Conservation (phyloP, 2,888 invertebrate genomes). For the Caenorhabditis afra region DNA sequence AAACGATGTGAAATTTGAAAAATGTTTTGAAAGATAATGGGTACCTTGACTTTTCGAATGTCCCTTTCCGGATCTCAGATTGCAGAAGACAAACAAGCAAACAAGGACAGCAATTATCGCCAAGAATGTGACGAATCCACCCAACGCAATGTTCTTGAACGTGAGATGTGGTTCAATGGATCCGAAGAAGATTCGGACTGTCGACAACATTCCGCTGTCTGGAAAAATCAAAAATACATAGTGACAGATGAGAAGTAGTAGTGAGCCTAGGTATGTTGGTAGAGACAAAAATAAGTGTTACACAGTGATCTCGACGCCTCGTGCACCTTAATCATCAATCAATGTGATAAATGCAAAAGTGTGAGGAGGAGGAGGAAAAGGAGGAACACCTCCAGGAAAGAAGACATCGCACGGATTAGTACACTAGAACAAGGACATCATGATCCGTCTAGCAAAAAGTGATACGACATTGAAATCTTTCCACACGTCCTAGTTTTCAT, state of each 20-base stretch:
- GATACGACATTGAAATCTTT: slow-evolving; percentile 1
- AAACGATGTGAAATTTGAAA: slow-evolving; percentile 13
- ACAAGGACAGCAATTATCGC: slow-evolving; percentile 52
- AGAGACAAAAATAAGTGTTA: slow-evolving; percentile 16
- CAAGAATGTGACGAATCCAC: slow-evolving; percentile 44
- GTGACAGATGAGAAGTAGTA: no score
- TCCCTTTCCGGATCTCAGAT: slow-evolving; percentile 47
- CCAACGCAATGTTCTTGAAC: slow-evolving; percentile 55
- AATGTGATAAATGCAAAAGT: slow-evolving; percentile 43
- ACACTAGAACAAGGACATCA: slow-evolving; percentile 42
- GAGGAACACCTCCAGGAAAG: neutral
- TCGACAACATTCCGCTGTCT: slow-evolving; percentile 48
- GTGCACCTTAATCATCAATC: slow-evolving; percentile 38
- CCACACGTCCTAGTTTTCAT: slow-evolving; percentile 19
- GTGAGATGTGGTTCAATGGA: slow-evolving; percentile 46
- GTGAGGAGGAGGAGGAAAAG: slow-evolving; percentile 12
- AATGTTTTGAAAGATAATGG: neutral
- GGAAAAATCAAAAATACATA: slow-evolving; percentile 16
- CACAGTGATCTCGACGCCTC: slow-evolving; percentile 2
- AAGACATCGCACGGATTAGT: slow-evolving; percentile 17
- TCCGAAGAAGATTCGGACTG: slow-evolving; percentile 44
- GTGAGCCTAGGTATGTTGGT: neutral
- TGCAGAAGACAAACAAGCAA: slow-evolving; percentile 67
- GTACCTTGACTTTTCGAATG: slow-evolving; percentile 54
- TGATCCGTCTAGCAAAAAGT: slow-evolving; percentile 12